These are phyloP conservation scores for Zaprionus vittiger DNA, from an alignment of 1,140 invertebrate species.

Conservation along the genomic window DNA sequence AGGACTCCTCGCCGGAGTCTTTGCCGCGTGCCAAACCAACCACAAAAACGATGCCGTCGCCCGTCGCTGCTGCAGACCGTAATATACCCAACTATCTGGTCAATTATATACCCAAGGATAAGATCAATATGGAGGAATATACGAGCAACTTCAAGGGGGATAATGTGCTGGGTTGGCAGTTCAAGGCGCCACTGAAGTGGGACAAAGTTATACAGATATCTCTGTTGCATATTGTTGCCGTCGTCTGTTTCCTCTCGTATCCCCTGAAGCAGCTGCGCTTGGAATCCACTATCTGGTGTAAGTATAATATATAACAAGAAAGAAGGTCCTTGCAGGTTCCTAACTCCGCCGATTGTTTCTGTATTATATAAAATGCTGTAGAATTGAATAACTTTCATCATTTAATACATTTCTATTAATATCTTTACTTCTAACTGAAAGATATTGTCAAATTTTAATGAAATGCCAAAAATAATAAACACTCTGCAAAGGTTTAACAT, in stretches of 20 bases:
- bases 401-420: too few species aligned
- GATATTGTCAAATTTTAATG: too few species aligned
- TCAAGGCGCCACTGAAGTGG: slow-evolving; percentile 84
- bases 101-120: slow-evolving; percentile 62
- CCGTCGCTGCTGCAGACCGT: background rate
- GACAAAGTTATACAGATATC: slow-evolving; percentile 83
- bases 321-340: too few species aligned
- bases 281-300: slow-evolving; percentile 71
- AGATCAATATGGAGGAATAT: slow-evolving; percentile 74
- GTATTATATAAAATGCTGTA: too few species aligned
- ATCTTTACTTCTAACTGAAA: too few species aligned
- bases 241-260: slow-evolving; percentile 61
- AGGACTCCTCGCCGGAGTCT: slow-evolving; percentile 68
- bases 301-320: slow-evolving; percentile 46
- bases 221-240: slow-evolving; percentile 66
- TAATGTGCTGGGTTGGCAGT: slow-evolving; percentile 65
- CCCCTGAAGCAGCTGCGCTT: slow-evolving; percentile 51
- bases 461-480: too few species aligned
- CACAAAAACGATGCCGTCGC: background rate
- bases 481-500: too few species aligned
- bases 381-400: too few species aligned
- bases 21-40: slow-evolving; percentile 49
- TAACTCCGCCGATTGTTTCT: too few species aligned
- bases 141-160: slow-evolving; percentile 71
- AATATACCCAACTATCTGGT: slow-evolving; percentile 47